Base-by-base conservation (phyloP, 2,113 vertebrate species). In the Microtus ochrogaster region DNA sequence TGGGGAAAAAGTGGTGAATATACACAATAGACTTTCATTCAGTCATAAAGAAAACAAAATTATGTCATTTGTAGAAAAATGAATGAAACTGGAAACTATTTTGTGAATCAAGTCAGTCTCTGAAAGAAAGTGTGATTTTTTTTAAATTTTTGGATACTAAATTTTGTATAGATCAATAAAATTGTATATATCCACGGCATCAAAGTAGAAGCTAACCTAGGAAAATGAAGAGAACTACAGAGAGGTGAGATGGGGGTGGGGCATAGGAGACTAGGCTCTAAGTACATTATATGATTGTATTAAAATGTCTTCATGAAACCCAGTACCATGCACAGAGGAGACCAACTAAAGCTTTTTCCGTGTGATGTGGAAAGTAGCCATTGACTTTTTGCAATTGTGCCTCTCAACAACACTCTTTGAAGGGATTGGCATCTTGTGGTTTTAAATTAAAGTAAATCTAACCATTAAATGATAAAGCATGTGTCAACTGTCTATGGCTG, bases 401-500 rank as follows among this genome's bases (percentile, higher is more conserved):
- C 33, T 74, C 33, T 90, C 39, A 19, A 13, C 19, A 84, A n/a
- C 26, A 49, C n/a, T 55, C 88, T 84, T 89, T 52, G 19, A 81
- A 96, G 39, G 52, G 72, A 61, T 39, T 78, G 16, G 12, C 61
- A 52, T 68, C 26, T 89, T 94, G 88, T 63, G 24, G 33, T 21
- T 91, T 47, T 68, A 28, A 90, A 89, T 90, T 33, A 78, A 81
- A 65, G 66, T 81, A 72, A 91, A 73, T 66, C 11, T 0, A 49
- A 73, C 41, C 33, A 7, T 85, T 77, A 85, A 16, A 5, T 36
- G n/a, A 17, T 1, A 30, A 72, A 96, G 47, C 92, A 91, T 17
- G 0, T 28, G 28, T 0, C 41, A 58, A 55, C 9, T 33, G 10
- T 30, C 84, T 36, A 10, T 16, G 87, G 52, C 36, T 0, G 0